Conservation (phyloP, 1,140 invertebrate species). For the Drosophila dunni region DNA sequence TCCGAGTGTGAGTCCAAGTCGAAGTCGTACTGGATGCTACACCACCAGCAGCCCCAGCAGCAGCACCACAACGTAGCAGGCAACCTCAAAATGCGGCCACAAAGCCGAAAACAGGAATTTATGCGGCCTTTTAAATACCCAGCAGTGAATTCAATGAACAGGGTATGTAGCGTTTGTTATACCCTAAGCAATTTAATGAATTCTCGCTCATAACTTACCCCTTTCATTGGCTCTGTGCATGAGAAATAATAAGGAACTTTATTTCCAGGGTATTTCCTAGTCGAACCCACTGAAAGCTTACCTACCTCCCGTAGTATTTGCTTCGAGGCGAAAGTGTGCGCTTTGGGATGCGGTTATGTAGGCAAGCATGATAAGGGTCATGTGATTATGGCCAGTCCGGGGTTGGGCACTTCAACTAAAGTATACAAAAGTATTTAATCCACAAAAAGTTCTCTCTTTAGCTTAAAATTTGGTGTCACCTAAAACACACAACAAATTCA, state of each 20-base stretch:
- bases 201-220: too few species aligned
- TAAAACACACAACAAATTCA: slow-evolving; percentile 13
- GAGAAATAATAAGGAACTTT: too few species aligned
- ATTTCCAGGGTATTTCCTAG: slow-evolving; percentile 5
- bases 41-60: slow-evolving; percentile 4
- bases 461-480: not conserved
- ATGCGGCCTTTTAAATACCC: slow-evolving; percentile 52
- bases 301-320: slow-evolving; percentile 48
- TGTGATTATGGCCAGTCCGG: slow-evolving; percentile 27
- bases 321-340: slow-evolving; percentile 71
- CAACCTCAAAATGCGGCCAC: slow-evolving; percentile 42
- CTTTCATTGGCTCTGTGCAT: too few species aligned
- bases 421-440: slow-evolving; percentile 33
- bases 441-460: slow-evolving; percentile 10
- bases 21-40: slow-evolving; percentile 47
- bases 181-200: not conserved
- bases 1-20: slow-evolving; percentile 38
- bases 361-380: slow-evolving; percentile 54
- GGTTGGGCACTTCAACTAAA: slow-evolving; percentile 8
- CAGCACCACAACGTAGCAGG: slow-evolving; percentile 32
- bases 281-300: not conserved
- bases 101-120: slow-evolving; percentile 61
- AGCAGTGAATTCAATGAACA: not conserved
- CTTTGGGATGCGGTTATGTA: slow-evolving; percentile 58
- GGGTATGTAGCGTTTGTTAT: slow-evolving; percentile 2